Conservation (phyloP, 2,888 invertebrate genomes). For the Cantharis rustica region DNA sequence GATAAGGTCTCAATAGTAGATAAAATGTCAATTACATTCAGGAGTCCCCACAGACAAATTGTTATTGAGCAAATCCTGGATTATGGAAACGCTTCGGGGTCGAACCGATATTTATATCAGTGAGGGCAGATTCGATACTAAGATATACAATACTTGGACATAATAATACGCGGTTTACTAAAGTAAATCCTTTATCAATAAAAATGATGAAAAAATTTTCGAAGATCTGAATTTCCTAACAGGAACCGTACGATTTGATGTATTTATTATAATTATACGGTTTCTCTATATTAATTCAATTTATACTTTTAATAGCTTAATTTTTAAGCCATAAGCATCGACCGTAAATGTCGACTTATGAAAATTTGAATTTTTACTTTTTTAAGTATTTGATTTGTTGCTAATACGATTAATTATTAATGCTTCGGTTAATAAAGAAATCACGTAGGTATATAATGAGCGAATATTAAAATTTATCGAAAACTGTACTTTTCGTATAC, state of each 20-base stretch:
- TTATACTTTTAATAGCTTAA: neutral
- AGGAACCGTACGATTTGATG: neutral
- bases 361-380: neutral
- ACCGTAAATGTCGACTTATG: neutral
- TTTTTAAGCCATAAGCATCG: neutral
- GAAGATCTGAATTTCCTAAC: neutral
- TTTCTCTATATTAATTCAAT: neutral
- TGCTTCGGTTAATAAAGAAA: neutral
- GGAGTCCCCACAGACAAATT: constrained; percentile 48
- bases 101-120: constrained; percentile 31
- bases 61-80: constrained; percentile 50
- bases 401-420: neutral
- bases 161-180: constrained; percentile 6
- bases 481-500: neutral
- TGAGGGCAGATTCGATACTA: constrained; percentile 35
- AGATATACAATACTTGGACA: constrained; percentile 29
- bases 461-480: neutral
- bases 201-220: neutral
- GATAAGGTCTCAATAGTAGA: constrained; percentile 40
- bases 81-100: constrained; percentile 46
- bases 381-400: neutral
- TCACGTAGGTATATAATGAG: neutral
- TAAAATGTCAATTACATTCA: constrained; percentile 48
- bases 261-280: neutral
- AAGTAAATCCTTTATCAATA: neutral